Base-by-base conservation (phyloP, 1,140 invertebrate species). In the Brachionus calyciflorus region DNA sequence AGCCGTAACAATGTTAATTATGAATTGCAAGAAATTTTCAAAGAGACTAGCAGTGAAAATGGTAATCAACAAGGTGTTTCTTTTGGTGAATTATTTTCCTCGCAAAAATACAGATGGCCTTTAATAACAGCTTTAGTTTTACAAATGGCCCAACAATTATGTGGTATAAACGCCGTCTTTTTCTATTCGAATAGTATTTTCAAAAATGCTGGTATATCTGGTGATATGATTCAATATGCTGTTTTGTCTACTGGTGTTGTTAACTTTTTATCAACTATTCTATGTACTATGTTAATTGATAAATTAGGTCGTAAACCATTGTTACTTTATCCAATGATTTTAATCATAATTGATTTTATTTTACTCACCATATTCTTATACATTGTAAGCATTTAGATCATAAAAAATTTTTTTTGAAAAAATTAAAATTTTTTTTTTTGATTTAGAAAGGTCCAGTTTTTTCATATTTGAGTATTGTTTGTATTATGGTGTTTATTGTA, bases 151-250 rank as follows among this genome's bases (percentile, higher is more conserved):
- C 92, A 94, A 83, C 92, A 94, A 83, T 87, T 92, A 48, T 90
- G 89, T 79, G 92, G 92, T 44, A 92, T 94, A 40, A 94, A 94
- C 85, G 91, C 92, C 68, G 28, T 97, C 5, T 92, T 94, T 83
- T 94, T 91, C 82, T 93, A 92, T 82, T 92, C 91, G 0, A 87
- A 88, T 24, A 83, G 82, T 5, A 91, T 92, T 78, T 92, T 92
- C 82, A 80, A 84, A 78, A 82, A 82, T 37, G 90, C 91, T 17
- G 88, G 89, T 2, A 81, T 92, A 14, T 85, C 85, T 3, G 79
- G 80, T 12, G 41, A 78, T n/a, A 84, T 83, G n/a, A 85, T 89
- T 3, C 88, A 91, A 81, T 89, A 89, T 80, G 91, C 89, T 0
- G 91, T 89, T 1, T 87, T 92, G 37, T 90, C 88, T n/a, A 89